Evolutionary conservation across 2,888 invertebrate species (phyloP), one percentile per base, ranked within the genome.

Genomic region (Hipparchia sbordonii): DNA sequence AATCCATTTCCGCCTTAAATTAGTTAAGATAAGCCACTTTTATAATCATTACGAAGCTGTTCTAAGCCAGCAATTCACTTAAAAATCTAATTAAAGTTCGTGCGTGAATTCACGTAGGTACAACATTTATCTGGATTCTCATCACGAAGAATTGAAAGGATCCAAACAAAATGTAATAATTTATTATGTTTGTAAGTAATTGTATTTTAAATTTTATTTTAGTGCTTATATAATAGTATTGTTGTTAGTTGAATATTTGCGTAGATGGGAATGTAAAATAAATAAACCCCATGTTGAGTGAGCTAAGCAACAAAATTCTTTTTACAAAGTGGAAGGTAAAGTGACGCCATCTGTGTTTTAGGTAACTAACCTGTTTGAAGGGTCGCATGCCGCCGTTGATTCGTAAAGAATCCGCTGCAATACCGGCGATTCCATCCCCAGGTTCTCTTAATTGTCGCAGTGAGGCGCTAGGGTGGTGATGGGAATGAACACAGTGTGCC

Each of bases 321-420:
- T 52, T 33, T 39, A 48, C 39, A 57, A 56, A 57, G 8, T 57
- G 48, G 23, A 23, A 23, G 23, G 13, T 33, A 48, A 61, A 80
- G 79, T 83, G 82, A 82, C 89, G 91, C 91, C 92, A 92, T 86
- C 93, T 92, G 87, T 63, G 61, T 39, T 5, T 45, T 39, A 52
- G 13, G n/a, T 68, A 78, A 86, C 94, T 92, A 95, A 98, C 98
- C 97, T 98, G 98, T 93, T 98, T 98, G 94, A 99, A 98, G 87
- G 98, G 98, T 82, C 98, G 95, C 95, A 99, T 98, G 84, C 98
- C 98, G 78, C 99, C 99, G 94, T 98, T 99, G 93, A 99, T 98
- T 84, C 98, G 95, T 82, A 99, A 95, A 73, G 98, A 98, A 93
- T 99, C 99, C 68, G 98, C 98, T 39, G 98, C 99, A 84, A 99